Base-by-base conservation (phyloP, 35 echinoderm and acorn worm species). In the Amphiura filiformis region DNA sequence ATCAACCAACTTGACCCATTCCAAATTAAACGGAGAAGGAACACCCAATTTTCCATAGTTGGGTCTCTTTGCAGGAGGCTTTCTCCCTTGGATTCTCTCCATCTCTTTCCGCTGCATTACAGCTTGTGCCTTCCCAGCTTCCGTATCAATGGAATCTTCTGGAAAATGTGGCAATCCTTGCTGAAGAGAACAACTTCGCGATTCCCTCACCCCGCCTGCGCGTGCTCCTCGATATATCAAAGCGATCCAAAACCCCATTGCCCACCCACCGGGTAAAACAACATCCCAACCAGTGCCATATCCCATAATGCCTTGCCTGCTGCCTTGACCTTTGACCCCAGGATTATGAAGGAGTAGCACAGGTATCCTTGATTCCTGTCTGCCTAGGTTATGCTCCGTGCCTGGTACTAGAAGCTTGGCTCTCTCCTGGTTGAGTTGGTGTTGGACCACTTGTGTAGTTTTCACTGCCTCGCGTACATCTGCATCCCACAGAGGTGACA, bases 21-120 rank as follows among this genome's bases (percentile, higher is more conserved):
- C 89, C 79, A 82, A 89, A 26, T 34, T 56, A 37, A 94, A 94
- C 18, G 96, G 96, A 64, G 89, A 81, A 17, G 81, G 61, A 23
- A 92, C 85, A 14, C 96, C 96, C 32, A 98, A 78, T 76, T 98
- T 98, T 64, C 82, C 90, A 80, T 94, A 94, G 83, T 98, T 98
- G 17, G 93, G 92, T 32, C 96, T 79, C 81, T 98, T 98, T 39
- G 92, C 96, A 2, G 96, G 92, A 56, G 96, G 96, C 70, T 86
- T 89, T 77, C 90, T 94, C 42, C 78, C 31, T 31, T 88, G 91
- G 31, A 47, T 87, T 34, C 39, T 78, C 78, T 78, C 90, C 35
- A 90, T 78, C 31, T 98, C 89, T 65, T 84, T 65, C 2, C 75
- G 85, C 3, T 40, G 33, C 11, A 49, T 44, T 38, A 82, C 86